These are phyloP conservation scores for Thalassoma bifasciatum DNA, from an alignment of 2,113 vertebrate species.

Conservation along the genomic window DNA sequence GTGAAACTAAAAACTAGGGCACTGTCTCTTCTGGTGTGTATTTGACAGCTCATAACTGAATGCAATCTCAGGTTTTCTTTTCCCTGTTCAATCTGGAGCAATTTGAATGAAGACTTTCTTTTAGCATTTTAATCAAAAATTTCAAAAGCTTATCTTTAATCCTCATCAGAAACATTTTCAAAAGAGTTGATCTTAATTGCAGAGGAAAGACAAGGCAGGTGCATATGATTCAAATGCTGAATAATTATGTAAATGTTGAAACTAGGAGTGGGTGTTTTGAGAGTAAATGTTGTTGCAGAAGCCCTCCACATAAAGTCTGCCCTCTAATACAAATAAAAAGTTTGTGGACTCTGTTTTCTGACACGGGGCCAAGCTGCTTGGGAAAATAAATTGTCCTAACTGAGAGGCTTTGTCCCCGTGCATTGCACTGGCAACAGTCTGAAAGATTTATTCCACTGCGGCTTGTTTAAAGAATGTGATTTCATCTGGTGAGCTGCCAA, in stretches of 20 bases:
- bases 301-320: background rate
- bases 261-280: slow-evolving; percentile 3
- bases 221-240: slow-evolving; percentile 16
- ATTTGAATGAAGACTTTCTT: slow-evolving; percentile 15
- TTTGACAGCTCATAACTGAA: slow-evolving; percentile 56
- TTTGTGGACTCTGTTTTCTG: slow-evolving; percentile 49
- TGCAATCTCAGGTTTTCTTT: slow-evolving; percentile 1
- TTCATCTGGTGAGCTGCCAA: slow-evolving; percentile 77
- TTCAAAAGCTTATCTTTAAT: background rate
- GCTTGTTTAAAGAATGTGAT: slow-evolving; percentile 76
- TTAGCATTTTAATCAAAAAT: background rate
- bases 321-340: slow-evolving; percentile 38
- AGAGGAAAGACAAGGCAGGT: slow-evolving; percentile 28
- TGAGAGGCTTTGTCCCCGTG: slow-evolving; percentile 44
- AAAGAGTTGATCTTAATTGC: slow-evolving; percentile 20
- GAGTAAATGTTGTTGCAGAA: slow-evolving; percentile 5
- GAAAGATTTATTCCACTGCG: slow-evolving; percentile 73
- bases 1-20: slow-evolving; percentile 12
- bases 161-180: background rate
- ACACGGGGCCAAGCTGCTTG: slow-evolving; percentile 50
- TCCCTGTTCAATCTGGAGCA: slow-evolving; percentile 9
- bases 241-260: slow-evolving; percentile 31
- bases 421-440: slow-evolving; percentile 47
- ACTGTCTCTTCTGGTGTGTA: background rate
- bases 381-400: slow-evolving; percentile 65